Evolutionary conservation across 2,113 vertebrate species (phyloP).

Genomic region (Bostrychus sinensis): DNA sequence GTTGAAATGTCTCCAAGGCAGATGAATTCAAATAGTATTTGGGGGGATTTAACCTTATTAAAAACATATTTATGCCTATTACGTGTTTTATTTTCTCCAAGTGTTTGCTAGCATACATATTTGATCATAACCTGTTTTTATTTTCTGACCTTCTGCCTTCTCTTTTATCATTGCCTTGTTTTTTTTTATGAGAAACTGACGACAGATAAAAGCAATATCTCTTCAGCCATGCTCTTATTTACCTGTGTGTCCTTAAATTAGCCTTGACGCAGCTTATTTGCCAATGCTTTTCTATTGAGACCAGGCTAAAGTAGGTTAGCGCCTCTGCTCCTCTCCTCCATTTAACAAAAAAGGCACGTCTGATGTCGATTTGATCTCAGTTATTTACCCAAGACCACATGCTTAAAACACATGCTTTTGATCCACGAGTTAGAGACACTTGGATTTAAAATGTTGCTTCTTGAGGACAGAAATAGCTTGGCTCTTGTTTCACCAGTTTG

Average conservation of each 20-base stretch:
- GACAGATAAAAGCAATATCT: no score
- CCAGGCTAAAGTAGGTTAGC: neutral
- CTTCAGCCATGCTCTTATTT: constrained; percentile 19
- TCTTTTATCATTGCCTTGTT: neutral
- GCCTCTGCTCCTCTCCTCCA: constrained; percentile 7
- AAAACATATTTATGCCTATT: no score
- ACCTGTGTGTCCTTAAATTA: constrained; percentile 13
- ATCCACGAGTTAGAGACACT: neutral
- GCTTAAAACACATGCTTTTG: neutral
- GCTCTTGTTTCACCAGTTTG: constrained; percentile 3
- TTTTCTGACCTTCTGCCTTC: neutral
- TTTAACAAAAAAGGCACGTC: constrained; percentile 4
- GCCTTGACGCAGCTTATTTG: constrained; percentile 1
- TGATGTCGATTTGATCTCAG: constrained; percentile 6
- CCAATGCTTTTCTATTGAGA: constrained; percentile 30
- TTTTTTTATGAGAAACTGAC: no score
- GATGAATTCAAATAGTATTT: no score
- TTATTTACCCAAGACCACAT: neutral
- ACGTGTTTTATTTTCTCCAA: no score
- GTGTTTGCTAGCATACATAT: no score
- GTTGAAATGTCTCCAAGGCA: no score
- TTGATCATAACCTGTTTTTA: no score
- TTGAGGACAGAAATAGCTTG: constrained; percentile 24
- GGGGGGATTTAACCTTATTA: no score
- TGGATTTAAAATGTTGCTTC: neutral